Evolutionary conservation across 1,140 invertebrate species (phyloP), one percentile per base, ranked within the genome.

Genomic region (Frieseomelitta varia): DNA sequence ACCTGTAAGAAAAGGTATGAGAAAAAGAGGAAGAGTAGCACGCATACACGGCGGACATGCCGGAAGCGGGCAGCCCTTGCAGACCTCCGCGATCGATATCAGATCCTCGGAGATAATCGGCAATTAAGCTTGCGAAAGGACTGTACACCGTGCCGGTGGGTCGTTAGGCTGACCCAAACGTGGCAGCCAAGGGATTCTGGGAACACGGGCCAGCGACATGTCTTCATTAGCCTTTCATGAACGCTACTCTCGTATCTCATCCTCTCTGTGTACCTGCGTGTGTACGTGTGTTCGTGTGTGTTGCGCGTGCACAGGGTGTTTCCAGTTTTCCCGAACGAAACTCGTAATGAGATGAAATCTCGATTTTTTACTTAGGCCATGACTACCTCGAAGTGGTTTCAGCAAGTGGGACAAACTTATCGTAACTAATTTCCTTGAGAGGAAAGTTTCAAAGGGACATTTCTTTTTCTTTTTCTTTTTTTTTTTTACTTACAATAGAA

Each of bases 211-310:
- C 90, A 90, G 85, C 90, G 92, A 93, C 91, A 91, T 91, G 90
- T 94, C 92, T 94, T 94, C 92, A 94, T 94, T 94, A 94, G 93
- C 93, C 92, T 93, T 94, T 93, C 91, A 94, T 93, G 92, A 94
- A 93, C 91, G 88, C 84, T 89, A 90, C 85, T 86, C 88, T 84
- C 85, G 75, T 85, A 69, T 76, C 81, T 88, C 85, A 79, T 75
- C 74, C 58, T 21, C 58, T 39, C 6, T 34, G 30, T 63, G 34
- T 61, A 51, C 24, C 14, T 19, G 56, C n/a, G 17, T n/a, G 15
- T 24, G 30, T 6, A 27, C 12, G 53, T 56, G 56, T n/a, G n/a
- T n/a, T n/a, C 76, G 19, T 78, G 72, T 56, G 21, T 30, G 12
- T 74, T 76, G 19, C 68, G 67, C 56, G 19, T 30, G 12, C 56